Base-by-base conservation (phyloP, 2,113 vertebrate species). In the Prinia subflava region DNA sequence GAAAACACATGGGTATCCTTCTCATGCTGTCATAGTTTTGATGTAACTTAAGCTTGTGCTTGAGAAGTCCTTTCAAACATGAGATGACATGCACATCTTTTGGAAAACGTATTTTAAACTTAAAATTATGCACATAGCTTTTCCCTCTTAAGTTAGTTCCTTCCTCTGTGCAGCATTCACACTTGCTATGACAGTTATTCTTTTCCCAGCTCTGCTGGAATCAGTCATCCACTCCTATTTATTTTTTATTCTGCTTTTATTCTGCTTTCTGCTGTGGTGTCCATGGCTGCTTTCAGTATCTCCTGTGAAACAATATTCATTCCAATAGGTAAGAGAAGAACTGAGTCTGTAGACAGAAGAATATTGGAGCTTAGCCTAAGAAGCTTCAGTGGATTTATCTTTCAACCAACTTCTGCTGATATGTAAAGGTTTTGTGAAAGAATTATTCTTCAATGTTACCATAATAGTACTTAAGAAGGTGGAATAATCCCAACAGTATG, bases 11-110 rank as follows among this genome's bases (percentile, higher is more conserved):
- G 12, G 2, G 3, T 59, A 18, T 41, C 64, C 49, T 64, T 15
- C 33, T 20, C 20, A 13, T 31, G 15, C 14, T 11, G 77, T 33
- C 44, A 64, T 28, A 39, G 10, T 49, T 81, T 52, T 25, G 22
- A 27, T 15, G 23, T 28, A 83, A 83, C 13, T 18, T 57, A 39
- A 62, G 5, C 11, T 67, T 79, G 6, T 63, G 8, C 24, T 57
- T 49, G 15, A 89, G 33, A 62, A 70, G 25, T 35, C 30, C 21
- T 62, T 83, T 21, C 17, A 83, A 80, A 67, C 20, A 9, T 20
- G 7, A 76, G 68, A 67, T 30, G 1, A 53, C 0, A 0, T 10
- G 22, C 25, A 7, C 3, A 3, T 42, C 30, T 49, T 55, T 53
- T 37, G 19, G 14, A 80, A 31, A 76, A 52, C 3, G 23, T 67